A percentile compares a stretch with the other conserved stretches of the same genome.
Evolutionary conservation across 30 jellyfish, hydroid and myxozoan genomes (phyloP).

Genomic region (Cassiopea andromeda): DNA sequence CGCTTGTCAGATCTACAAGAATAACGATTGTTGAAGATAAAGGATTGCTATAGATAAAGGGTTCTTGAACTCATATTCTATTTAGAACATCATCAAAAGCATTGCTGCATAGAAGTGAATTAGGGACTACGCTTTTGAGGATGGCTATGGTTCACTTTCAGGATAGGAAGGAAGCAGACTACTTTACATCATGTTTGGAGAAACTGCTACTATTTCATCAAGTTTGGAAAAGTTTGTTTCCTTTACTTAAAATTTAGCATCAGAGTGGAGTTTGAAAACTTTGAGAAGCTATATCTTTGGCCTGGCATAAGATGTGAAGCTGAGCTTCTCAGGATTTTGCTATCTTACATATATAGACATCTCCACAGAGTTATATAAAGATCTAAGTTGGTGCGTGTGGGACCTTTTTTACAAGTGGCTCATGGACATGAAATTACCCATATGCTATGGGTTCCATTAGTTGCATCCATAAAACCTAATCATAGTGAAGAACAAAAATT

Average conservation of each 20-base stretch:
- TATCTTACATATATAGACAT: neutral
- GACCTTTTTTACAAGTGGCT: neutral
- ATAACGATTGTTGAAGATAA: neutral
- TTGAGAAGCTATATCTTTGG: neutral
- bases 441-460: no score
- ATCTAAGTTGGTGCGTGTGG: neutral
- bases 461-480: no score
- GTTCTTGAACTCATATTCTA: no score
- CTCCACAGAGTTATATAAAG: neutral
- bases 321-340: neutral
- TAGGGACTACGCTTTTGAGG: no score
- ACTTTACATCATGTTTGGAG: neutral
- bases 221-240: neutral
- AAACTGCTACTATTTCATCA: neutral
- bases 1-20: constrained; percentile 17
- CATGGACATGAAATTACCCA: neutral
- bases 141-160: no score
- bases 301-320: neutral
- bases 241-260: neutral
- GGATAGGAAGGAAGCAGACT: no score
- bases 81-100: no score
- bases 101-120: no score
- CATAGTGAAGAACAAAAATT: no score
- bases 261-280: neutral
- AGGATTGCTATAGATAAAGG: no score